phyloP scores from a whole-genome alignment of 1,140 invertebrate species.

The Matsumurasca onukii region DNA sequence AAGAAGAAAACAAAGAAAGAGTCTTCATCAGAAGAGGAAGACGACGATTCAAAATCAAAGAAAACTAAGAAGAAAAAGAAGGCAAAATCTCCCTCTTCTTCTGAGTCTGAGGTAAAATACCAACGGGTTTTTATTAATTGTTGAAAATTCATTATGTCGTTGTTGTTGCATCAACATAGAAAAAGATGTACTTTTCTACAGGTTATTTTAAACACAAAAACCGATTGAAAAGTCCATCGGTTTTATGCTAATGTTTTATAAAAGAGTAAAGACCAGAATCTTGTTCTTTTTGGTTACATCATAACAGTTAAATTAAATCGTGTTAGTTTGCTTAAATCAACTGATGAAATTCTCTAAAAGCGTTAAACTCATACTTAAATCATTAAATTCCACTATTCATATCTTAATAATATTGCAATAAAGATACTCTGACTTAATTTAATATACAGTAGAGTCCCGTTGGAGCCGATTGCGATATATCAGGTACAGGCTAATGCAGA shows the following conservation, averaged over 20 bases:
- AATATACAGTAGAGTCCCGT: too few species aligned
- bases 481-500: too few species aligned
- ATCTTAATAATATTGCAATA: too few species aligned
- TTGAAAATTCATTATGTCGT: neutral
- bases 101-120: slow-evolving; percentile 60
- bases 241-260: neutral
- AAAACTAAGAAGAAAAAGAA: slow-evolving; percentile 68
- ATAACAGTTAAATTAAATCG: too few species aligned
- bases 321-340: too few species aligned
- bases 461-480: too few species aligned
- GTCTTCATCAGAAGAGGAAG: slow-evolving; percentile 60
- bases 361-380: too few species aligned
- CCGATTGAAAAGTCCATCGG: neutral
- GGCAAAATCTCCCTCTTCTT: slow-evolving; percentile 58
- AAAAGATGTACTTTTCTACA: neutral
- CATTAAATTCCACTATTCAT: too few species aligned
- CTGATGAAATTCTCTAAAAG: too few species aligned
- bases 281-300: slow-evolving; percentile 3
- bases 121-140: neutral
- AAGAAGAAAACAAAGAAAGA: slow-evolving; percentile 61
- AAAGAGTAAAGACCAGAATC: neutral
- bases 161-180: neutral
- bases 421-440: too few species aligned
- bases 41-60: slow-evolving; percentile 60
- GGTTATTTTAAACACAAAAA: neutral